Conservation (phyloP, 2,888 invertebrate genomes). For the Agrotis exclamationis region DNA sequence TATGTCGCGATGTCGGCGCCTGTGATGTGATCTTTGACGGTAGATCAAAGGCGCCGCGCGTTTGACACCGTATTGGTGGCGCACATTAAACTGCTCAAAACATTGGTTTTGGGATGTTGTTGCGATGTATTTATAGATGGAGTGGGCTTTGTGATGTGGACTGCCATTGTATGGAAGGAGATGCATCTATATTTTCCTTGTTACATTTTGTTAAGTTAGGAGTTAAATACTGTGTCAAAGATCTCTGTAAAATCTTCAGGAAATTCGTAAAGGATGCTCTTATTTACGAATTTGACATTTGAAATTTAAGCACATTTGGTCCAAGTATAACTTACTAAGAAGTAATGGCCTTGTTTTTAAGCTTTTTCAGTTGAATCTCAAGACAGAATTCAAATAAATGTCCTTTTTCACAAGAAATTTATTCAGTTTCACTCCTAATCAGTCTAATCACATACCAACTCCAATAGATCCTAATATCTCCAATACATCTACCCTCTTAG, state of each 20-base stretch:
- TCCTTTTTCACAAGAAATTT: background rate
- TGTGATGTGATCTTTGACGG: conserved; percentile 80
- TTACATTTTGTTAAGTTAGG: background rate
- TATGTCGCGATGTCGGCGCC: conserved; percentile 69
- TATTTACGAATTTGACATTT: too few species aligned
- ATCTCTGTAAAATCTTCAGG: background rate
- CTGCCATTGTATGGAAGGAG: conserved; percentile 34
- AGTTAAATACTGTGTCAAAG: background rate
- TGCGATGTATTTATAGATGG: conserved; percentile 67
- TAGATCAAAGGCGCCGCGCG: conserved; percentile 84
- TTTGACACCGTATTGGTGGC: conserved; percentile 87
- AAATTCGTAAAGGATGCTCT: background rate
- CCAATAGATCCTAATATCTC: background rate
- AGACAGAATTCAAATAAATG: too few species aligned
- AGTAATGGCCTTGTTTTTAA: too few species aligned
- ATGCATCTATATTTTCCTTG: conserved; percentile 24
- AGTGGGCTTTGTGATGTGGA: conserved; percentile 59
- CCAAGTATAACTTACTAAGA: too few species aligned
- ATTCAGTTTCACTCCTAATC: background rate
- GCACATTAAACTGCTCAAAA: conserved; percentile 78
- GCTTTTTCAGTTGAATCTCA: background rate
- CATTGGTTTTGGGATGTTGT: conserved; percentile 71
- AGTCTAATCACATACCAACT: background rate
- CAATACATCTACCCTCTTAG: background rate
- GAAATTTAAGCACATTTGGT: too few species aligned